A percentile compares a stretch with the other conserved stretches of the same genome.
Evolutionary conservation across 2,888 invertebrate species (phyloP).

Genomic region (Epinotia ramella): DNA sequence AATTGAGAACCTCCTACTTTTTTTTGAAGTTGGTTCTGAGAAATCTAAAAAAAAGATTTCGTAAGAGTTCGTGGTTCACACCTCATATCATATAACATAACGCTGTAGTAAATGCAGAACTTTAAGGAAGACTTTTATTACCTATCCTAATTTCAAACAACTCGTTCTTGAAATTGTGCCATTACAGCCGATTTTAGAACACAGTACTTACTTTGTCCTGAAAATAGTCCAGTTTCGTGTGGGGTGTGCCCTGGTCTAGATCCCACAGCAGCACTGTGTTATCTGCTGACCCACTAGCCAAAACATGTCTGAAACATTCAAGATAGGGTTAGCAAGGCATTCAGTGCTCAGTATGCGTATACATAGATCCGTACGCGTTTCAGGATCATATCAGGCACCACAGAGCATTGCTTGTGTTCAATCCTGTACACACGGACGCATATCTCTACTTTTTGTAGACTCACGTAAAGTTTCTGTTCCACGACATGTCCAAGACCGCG

Average conservation of each 20-base stretch:
- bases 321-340: not conserved
- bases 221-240: constrained; percentile 90
- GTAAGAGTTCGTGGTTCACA: too few relatives aligned
- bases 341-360: not conserved
- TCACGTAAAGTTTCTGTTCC: constrained; percentile 92
- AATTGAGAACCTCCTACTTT: too few relatives aligned
- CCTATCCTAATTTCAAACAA: too few relatives aligned
- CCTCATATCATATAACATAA: too few relatives aligned
- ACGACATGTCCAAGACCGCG: constrained; percentile 95
- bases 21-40: too few relatives aligned
- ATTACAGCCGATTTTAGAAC: not conserved
- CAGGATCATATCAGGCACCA: not conserved
- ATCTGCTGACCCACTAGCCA: constrained; percentile 98
- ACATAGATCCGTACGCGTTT: too few relatives aligned
- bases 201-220: constrained; percentile 87
- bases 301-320: constrained; percentile 87
- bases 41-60: too few relatives aligned
- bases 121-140: too few relatives aligned
- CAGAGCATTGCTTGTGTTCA: not conserved
- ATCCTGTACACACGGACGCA: not conserved
- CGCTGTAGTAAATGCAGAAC: too few relatives aligned
- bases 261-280: constrained; percentile 96
- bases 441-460: constrained; percentile 47
- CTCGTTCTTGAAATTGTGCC: too few relatives aligned
- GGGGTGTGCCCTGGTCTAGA: constrained; percentile 91